Evolutionary conservation across 2,797 vertebrate species (phyloP).

Genomic region (Selene dorsalis): DNA sequence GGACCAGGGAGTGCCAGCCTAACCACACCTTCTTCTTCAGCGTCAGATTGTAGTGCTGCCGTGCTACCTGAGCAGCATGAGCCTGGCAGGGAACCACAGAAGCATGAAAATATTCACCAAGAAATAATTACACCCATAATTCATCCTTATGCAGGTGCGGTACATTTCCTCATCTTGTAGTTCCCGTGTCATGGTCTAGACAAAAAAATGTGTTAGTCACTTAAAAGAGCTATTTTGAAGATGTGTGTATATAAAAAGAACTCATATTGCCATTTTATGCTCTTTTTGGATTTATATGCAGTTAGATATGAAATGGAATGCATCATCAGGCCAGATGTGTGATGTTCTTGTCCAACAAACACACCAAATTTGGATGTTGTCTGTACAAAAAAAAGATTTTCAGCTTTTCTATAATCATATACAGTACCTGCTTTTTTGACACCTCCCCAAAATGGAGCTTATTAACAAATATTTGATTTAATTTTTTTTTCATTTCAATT

Average conservation of each 20-base stretch:
- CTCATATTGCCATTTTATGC: not conserved
- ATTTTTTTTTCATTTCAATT: not conserved
- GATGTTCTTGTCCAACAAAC: too few species aligned
- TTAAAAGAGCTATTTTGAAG: not conserved
- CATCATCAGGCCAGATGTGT: not conserved
- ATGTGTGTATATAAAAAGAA: not conserved
- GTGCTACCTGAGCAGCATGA: conserved; percentile 81
- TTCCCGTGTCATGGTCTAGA: conserved; percentile 16
- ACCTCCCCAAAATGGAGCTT: not conserved
- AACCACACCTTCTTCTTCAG: conserved; percentile 91
- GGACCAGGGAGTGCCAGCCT: conserved; percentile 87
- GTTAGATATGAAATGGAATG: not conserved
- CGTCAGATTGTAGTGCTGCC: conserved; percentile 85
- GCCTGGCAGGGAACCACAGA: conserved; percentile 70
- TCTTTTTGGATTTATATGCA: not conserved
- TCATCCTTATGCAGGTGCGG: conserved; percentile 31
- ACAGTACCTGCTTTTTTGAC: too few species aligned
- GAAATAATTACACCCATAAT: conserved; percentile 48
- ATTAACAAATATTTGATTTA: not conserved
- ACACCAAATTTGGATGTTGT: too few species aligned
- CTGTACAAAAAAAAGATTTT: not conserved
- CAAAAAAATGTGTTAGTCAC: conserved; percentile 23
- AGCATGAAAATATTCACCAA: conserved; percentile 50
- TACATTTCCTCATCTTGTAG: conserved; percentile 16
- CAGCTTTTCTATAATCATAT: too few species aligned